A percentile compares a stretch with the other conserved stretches of the same genome.
phyloP scores from a whole-genome alignment of 2,113 vertebrate genomes.

The Maccullochella peelii region DNA sequence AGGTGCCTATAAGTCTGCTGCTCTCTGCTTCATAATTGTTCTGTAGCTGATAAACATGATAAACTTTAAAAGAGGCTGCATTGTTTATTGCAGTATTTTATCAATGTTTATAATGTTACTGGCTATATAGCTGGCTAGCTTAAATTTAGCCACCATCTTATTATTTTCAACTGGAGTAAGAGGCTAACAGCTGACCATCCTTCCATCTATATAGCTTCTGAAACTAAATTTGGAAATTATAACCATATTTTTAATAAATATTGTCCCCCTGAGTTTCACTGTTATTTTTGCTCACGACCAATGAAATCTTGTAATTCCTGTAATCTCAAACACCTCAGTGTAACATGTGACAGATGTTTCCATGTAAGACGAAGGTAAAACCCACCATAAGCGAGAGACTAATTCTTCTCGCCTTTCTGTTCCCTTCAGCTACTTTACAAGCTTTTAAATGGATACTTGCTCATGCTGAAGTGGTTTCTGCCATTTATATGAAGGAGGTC shows the following conservation, averaged over 20 bases:
- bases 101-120: background rate
- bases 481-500: slow-evolving; percentile 37
- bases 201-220: background rate
- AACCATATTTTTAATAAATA: background rate
- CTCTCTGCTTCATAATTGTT: background rate
- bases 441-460: slow-evolving; percentile 41
- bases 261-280: background rate
- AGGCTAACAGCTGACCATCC: background rate
- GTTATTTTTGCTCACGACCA: background rate
- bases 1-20: background rate
- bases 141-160: background rate
- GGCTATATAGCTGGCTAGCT: background rate
- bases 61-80: background rate
- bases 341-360: slow-evolving; percentile 51
- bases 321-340: background rate
- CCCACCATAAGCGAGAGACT: background rate
- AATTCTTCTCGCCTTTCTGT: slow-evolving; percentile 8
- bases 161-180: background rate
- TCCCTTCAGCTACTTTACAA: slow-evolving; percentile 50
- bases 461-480: slow-evolving; percentile 32
- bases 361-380: slow-evolving; percentile 35
- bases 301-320: background rate
- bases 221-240: background rate
- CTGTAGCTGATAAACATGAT: background rate
- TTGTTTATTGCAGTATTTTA: background rate